Percentiles rank a stretch among this genome's conserved stretches.
Evolutionary conservation across 1,140 invertebrate species (phyloP).

Genomic region (Aphelenchoides besseyi): DNA sequence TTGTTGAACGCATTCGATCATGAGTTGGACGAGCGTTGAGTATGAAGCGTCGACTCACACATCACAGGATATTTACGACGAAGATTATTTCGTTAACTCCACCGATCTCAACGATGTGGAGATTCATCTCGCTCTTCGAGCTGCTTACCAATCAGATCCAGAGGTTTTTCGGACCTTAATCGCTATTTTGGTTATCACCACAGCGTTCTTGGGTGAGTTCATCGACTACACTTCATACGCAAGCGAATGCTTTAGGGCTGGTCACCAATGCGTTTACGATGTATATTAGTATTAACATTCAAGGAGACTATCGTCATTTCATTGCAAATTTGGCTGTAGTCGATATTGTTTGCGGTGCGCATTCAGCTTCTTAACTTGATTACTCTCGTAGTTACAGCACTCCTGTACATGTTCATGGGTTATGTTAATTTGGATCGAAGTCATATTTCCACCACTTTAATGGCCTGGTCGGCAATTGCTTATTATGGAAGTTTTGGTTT

Average conservation of each 20-base stretch:
- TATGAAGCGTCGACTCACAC: not conserved
- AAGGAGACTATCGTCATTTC: slow-evolving; percentile 44
- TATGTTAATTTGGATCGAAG: slow-evolving; percentile 45
- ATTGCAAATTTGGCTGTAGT: slow-evolving; percentile 50
- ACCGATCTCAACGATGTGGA: slow-evolving; percentile 26
- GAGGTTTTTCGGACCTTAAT: slow-evolving; percentile 27
- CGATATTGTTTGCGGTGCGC: slow-evolving; percentile 46
- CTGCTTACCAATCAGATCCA: slow-evolving; percentile 15
- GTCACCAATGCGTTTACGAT: slow-evolving; percentile 38
- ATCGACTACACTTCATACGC: slow-evolving; percentile 2
- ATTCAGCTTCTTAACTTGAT: too few relatives aligned
- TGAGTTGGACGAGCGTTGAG: not conserved
- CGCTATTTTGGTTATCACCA: slow-evolving; percentile 23
- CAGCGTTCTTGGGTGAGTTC: slow-evolving; percentile 24
- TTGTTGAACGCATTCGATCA: too few relatives aligned
- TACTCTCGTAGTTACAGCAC: too few relatives aligned
- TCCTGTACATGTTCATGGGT: slow-evolving; percentile 51
- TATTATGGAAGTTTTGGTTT: slow-evolving; percentile 57
- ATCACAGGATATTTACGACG: not conserved
- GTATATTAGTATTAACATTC: slow-evolving; percentile 26
- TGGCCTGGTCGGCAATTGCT: slow-evolving; percentile 50
- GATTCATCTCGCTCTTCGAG: slow-evolving; percentile 11
- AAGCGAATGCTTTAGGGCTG: slow-evolving; percentile 23
- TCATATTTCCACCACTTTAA: slow-evolving; percentile 32
- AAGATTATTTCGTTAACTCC: slow-evolving; percentile 18